Conservation (phyloP, 2,797 vertebrate species). For the Sphenodon punctatus region DNA sequence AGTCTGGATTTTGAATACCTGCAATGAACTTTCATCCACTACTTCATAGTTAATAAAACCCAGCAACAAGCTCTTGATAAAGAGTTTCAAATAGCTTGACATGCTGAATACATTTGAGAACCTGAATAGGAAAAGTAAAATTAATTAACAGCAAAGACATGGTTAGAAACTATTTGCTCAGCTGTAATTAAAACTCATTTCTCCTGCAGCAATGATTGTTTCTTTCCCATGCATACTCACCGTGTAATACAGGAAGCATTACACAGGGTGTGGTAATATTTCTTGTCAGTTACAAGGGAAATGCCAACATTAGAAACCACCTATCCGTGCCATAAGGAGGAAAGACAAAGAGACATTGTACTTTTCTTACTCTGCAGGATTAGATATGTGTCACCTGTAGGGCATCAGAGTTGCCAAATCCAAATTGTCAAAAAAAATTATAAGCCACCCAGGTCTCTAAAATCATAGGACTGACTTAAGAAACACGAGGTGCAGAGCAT, state of each 20-base stretch:
- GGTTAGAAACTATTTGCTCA: slow-evolving; percentile 9
- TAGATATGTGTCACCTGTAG: slow-evolving; percentile 11
- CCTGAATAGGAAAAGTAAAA: slow-evolving; percentile 6
- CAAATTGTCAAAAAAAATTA: too few relatives aligned
- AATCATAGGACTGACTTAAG: too few relatives aligned
- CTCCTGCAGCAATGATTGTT: slow-evolving; percentile 28
- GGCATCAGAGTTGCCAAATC: not conserved
- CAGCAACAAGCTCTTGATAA: not conserved
- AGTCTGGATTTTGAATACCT: not conserved
- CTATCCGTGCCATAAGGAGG: slow-evolving; percentile 10
- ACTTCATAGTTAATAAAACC: not conserved
- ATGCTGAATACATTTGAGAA: not conserved
- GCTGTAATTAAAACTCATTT: slow-evolving; percentile 16
- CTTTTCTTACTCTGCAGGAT: slow-evolving; percentile 9
- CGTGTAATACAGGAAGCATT: slow-evolving; percentile 24
- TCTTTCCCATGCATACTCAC: slow-evolving; percentile 31
- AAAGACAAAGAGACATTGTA: slow-evolving; percentile 3
- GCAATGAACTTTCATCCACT: not conserved
- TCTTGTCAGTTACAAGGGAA: slow-evolving; percentile 39
- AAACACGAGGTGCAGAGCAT: too few relatives aligned
- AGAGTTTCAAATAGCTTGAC: slow-evolving; percentile 6
- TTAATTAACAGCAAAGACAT: not conserved
- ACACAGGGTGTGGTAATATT: slow-evolving; percentile 45
- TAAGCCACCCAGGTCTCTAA: too few relatives aligned
- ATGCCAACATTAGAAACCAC: slow-evolving; percentile 7